phyloP scores from a whole-genome alignment of 2,113 vertebrate species.

The cattle (Bos taurus) region DNA sequence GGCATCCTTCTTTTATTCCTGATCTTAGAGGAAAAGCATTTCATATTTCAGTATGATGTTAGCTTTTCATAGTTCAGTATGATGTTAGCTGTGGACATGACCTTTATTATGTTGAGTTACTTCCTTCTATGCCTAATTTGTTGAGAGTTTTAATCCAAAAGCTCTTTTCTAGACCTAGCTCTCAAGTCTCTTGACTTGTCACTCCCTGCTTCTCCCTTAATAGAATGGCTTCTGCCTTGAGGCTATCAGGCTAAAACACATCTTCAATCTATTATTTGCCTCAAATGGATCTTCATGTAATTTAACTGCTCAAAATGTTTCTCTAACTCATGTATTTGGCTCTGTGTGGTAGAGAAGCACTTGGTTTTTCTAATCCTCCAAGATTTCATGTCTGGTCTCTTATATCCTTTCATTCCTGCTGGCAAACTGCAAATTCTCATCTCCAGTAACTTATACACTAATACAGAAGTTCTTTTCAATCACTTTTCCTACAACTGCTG shows the following conservation, averaged over 20 bases:
- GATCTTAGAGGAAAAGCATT: background rate
- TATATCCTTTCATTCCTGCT: background rate
- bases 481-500: background rate
- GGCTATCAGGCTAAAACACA: background rate
- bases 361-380: background rate
- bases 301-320: background rate
- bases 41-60: background rate
- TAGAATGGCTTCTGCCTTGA: background rate
- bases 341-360: background rate
- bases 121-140: background rate
- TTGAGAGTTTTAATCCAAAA: background rate
- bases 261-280: background rate
- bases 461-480: background rate
- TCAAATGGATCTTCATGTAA: background rate
- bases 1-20: background rate
- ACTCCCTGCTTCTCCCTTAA: background rate
- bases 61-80: background rate
- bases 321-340: background rate
- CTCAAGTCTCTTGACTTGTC: background rate
- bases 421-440: background rate
- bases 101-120: background rate
- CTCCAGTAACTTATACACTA: background rate
- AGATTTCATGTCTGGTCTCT: background rate
- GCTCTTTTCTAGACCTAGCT: background rate
- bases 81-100: background rate